These are phyloP conservation scores for Odontocolon sp. DNA, from an alignment of 2,888 invertebrate species.

Conservation along the genomic window DNA sequence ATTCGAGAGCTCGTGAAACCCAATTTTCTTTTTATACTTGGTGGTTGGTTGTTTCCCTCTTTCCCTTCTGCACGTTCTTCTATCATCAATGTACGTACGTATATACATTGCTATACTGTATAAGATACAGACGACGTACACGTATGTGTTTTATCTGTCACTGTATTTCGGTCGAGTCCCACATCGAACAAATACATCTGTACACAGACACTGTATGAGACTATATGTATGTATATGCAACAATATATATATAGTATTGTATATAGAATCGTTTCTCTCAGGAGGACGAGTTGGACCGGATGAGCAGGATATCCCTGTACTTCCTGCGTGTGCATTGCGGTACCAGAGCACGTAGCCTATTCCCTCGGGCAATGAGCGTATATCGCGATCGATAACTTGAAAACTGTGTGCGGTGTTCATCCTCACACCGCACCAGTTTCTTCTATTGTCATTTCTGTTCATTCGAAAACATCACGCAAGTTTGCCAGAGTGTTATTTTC, in stretches of 20 bases:
- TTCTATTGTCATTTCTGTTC: no score
- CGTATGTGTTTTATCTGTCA: not conserved
- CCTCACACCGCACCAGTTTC: not conserved
- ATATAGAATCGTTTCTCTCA: not conserved
- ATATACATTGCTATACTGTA: not conserved
- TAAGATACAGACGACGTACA: constrained; percentile 21
- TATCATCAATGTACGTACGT: not conserved
- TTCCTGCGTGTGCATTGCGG: constrained; percentile 67
- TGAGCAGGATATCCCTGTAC: constrained; percentile 52
- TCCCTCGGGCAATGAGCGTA: constrained; percentile 68
- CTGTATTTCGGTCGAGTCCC: constrained; percentile 6
- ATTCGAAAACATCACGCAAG: no score
- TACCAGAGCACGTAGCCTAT: constrained; percentile 72
- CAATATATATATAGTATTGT: not conserved
- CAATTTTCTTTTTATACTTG: constrained; percentile 64
- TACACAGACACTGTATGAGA: not conserved
- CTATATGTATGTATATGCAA: not conserved
- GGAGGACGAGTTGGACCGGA: constrained; percentile 32
- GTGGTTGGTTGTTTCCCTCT: not conserved
- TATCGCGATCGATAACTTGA: constrained; percentile 71
- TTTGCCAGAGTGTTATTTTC: no score
- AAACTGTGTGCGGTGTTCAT: constrained; percentile 60
- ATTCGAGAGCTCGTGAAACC: constrained; percentile 64
- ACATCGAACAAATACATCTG: constrained; percentile 1
- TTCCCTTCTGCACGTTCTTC: not conserved